These are phyloP conservation scores for Phenganax subtilis DNA, from an alignment of 92 coral and sea anemone species.

Conservation along the genomic window DNA sequence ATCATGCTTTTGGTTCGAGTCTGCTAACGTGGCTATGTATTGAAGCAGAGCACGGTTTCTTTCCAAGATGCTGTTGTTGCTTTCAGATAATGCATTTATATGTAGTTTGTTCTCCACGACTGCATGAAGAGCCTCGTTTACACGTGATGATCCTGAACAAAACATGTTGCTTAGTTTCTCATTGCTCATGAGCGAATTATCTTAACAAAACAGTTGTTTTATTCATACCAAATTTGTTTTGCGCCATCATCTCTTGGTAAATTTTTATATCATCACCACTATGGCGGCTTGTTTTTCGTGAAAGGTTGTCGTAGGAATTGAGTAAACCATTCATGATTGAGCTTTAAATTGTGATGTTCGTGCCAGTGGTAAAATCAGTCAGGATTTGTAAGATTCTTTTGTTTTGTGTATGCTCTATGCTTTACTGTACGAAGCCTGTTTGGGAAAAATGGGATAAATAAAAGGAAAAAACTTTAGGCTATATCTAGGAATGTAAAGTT, in stretches of 20 bases:
- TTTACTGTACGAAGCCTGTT: no score
- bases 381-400: no score
- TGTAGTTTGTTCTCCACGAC: slow-evolving; percentile 30
- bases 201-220: background rate
- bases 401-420: no score
- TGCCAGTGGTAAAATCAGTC: no score
- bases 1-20: slow-evolving; percentile 30
- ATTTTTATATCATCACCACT: background rate
- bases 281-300: slow-evolving; percentile 8
- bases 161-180: background rate
- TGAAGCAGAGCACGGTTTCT: slow-evolving; percentile 80
- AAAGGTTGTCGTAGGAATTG: background rate
- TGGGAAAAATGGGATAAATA: no score
- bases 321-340: background rate
- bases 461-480: no score
- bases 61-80: slow-evolving; percentile 38
- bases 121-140: slow-evolving; percentile 39
- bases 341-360: background rate
- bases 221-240: background rate
- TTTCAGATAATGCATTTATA: slow-evolving; percentile 18
- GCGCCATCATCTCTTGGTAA: background rate
- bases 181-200: background rate
- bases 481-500: no score
- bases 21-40: slow-evolving; percentile 66
- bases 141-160: slow-evolving; percentile 12